These are phyloP conservation scores for Sebastolobus altivelis DNA, from an alignment of 2,797 vertebrate genomes.

Conservation along the genomic window DNA sequence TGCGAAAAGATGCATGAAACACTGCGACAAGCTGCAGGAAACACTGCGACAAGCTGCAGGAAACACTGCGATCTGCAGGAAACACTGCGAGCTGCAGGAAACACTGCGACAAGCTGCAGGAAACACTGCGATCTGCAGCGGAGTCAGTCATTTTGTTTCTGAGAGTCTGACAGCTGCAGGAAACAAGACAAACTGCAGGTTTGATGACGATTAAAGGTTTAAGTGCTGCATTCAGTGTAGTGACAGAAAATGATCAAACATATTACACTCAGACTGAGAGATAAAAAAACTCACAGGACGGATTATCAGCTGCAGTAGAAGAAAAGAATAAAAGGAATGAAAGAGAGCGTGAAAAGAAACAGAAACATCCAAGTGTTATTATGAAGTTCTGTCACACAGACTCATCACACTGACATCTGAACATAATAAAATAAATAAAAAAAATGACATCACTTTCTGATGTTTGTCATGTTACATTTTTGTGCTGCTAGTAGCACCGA, in stretches of 20 bases:
- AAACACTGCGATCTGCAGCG: too few relatives aligned
- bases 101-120: too few relatives aligned
- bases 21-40: background rate
- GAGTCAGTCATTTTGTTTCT: background rate
- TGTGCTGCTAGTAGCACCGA: too few relatives aligned
- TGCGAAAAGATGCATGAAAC: too few relatives aligned
- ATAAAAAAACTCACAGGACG: slow-evolving; percentile 39
- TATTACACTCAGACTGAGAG: slow-evolving; percentile 23
- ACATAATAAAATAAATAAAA: too few relatives aligned
- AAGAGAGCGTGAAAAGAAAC: background rate
- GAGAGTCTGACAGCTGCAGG: too few relatives aligned
- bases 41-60: background rate
- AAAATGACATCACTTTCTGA: too few relatives aligned
- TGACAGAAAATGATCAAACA: slow-evolving; percentile 50
- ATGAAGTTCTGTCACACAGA: too few relatives aligned
- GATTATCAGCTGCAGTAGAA: slow-evolving; percentile 37
- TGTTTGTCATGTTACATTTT: too few relatives aligned
- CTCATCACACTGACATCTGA: too few relatives aligned
- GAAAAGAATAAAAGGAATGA: slow-evolving; percentile 1
- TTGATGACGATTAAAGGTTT: slow-evolving; percentile 37
- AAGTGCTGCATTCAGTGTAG: background rate
- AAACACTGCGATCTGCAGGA: background rate
- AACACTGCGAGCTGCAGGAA: too few relatives aligned
- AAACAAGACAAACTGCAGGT: background rate
- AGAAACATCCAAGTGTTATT: background rate